A percentile compares a stretch with the other conserved stretches of the same genome.
phyloP scores from a whole-genome alignment of 2,888 invertebrate genomes.

The Lottia scabra region DNA sequence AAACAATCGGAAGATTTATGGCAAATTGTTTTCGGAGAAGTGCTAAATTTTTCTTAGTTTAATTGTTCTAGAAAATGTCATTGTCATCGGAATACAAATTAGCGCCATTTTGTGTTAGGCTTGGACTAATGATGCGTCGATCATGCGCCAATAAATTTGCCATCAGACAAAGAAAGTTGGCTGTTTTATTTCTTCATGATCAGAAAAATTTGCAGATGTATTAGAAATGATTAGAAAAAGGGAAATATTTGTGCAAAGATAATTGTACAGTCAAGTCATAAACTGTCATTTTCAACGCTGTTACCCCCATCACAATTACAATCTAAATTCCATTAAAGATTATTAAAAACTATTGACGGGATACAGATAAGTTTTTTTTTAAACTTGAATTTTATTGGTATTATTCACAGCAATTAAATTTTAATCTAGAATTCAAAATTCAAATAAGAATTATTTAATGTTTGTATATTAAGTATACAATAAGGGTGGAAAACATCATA shows the following conservation, averaged over 20 bases:
- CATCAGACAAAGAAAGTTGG: background rate
- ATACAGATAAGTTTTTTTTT: too few relatives aligned
- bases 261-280: background rate
- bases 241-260: constrained; percentile 3
- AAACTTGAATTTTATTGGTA: too few relatives aligned
- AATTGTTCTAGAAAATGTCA: background rate
- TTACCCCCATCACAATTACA: too few relatives aligned
- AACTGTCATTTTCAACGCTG: background rate
- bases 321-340: too few relatives aligned
- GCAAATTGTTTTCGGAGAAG: background rate
- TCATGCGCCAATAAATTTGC: background rate
- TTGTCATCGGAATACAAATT: constrained; percentile 2
- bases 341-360: too few relatives aligned
- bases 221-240: background rate
- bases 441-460: too few relatives aligned
- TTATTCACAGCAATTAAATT: too few relatives aligned
- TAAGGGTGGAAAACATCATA: too few relatives aligned
- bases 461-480: too few relatives aligned
- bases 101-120: background rate
- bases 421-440: too few relatives aligned
- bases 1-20: background rate
- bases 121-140: background rate
- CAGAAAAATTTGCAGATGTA: background rate
- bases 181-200: background rate
- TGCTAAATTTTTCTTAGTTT: background rate